Evolutionary conservation across 2,888 invertebrate genomes (phyloP), one percentile per base, ranked within the genome.

Genomic region (Lomographa bimaculata): DNA sequence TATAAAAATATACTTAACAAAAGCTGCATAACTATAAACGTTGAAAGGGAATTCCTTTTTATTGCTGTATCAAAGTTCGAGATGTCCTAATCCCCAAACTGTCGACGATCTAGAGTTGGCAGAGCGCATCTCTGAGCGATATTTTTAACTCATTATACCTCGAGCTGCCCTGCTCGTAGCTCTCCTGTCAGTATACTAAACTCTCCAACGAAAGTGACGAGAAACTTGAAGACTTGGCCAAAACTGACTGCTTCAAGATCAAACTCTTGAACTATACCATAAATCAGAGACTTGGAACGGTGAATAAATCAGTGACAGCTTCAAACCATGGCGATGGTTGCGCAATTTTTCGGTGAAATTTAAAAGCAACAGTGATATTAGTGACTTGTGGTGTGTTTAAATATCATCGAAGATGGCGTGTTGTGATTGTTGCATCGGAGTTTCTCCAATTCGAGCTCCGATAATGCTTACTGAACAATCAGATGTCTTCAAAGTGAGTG

Each of bases 401-500:
- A 67, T 3, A 54, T 62, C 46, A 54, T 55, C 56, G 44, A 75
- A 46, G 58, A 92, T 92, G 92, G 85, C 91, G 61, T 92, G 92
- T 76, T 93, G 93, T 78, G 79, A 82, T 55, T 93, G 93, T 76
- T 94, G 94, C 78, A 89, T 90, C 62, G 91, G 91, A 60, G 92
- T 92, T 46, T 89, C 92, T 60, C 93, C 94, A 41, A 92, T 96
- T 58, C 91, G 93, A 64, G 91, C 93, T 52, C 96, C 96, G 49
- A 93, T 96, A 71, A 94, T 93, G 76, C 85, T 95, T 57, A 91
- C 72, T 67, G 93, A 93, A 61, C 87, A 87, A 65, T 96, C 96
- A 47, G 95, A 96, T 63, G 80, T 92, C 50, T 85, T 95, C 53
- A 95, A 94, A 93, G 96, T 96, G 89, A 92, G 91, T 77, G 24